These are phyloP conservation scores for Dendropsophus ebraccatus DNA, from an alignment of 2,113 vertebrate genomes.

Conservation along the genomic window DNA sequence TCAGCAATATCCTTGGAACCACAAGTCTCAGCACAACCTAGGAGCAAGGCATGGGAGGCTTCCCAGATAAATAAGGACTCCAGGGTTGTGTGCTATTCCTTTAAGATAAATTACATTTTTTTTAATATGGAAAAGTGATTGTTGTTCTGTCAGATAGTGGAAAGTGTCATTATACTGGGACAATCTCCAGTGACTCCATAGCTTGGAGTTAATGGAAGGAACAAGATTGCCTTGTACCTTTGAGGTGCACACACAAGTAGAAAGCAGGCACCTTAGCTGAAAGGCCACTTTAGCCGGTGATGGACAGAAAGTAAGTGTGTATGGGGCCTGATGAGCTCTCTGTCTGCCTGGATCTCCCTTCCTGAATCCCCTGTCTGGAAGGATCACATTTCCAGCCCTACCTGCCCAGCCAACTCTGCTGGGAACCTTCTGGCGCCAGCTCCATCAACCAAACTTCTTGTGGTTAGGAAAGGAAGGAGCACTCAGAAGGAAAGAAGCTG, in stretches of 20 bases:
- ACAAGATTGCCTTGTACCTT: slow-evolving; percentile 57
- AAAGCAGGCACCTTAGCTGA: slow-evolving; percentile 53
- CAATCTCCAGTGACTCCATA: slow-evolving; percentile 46
- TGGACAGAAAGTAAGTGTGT: slow-evolving; percentile 51
- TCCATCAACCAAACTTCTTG: slow-evolving; percentile 77
- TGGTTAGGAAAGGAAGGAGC: slow-evolving; percentile 64
- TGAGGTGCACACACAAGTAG: slow-evolving; percentile 56
- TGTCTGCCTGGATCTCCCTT: background rate
- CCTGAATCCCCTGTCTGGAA: slow-evolving; percentile 50
- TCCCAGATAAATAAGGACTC: no score
- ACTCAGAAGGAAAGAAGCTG: slow-evolving; percentile 61
- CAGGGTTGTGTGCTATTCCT: background rate
- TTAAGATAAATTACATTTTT: background rate
- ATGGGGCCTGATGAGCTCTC: slow-evolving; percentile 26
- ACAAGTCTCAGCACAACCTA: background rate
- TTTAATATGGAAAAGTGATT: background rate
- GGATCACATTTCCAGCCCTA: slow-evolving; percentile 70
- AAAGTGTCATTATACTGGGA: slow-evolving; percentile 37
- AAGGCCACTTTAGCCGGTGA: slow-evolving; percentile 58
- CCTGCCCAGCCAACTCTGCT: slow-evolving; percentile 73
- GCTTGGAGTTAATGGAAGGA: slow-evolving; percentile 55
- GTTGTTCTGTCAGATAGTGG: background rate
- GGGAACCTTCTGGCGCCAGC: slow-evolving; percentile 78
- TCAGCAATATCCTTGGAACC: background rate
- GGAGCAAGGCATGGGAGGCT: no score